A percentile compares a stretch with the other conserved stretches of the same genome.
These are phyloP conservation scores for Ptilodon capucinus DNA, from an alignment of 2,888 invertebrate genomes.

Conservation along the genomic window DNA sequence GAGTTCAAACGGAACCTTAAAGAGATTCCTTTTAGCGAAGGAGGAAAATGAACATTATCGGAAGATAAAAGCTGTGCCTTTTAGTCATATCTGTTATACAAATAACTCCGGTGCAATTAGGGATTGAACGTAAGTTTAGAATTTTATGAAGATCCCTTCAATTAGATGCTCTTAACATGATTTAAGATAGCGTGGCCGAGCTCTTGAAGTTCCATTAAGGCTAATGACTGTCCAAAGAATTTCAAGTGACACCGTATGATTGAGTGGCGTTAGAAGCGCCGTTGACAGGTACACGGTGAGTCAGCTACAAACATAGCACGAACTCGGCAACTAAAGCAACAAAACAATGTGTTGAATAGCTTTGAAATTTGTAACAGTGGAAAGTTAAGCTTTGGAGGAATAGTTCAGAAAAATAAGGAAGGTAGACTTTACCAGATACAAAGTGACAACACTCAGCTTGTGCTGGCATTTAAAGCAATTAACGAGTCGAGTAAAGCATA, in stretches of 20 bases:
- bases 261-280: slow-evolving; percentile 64
- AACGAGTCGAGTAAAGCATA: slow-evolving; percentile 42
- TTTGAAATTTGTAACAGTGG: slow-evolving; percentile 15
- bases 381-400: slow-evolving; percentile 9
- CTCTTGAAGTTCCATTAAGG: slow-evolving; percentile 69
- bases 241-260: slow-evolving; percentile 66
- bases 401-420: slow-evolving; percentile 10
- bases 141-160: slow-evolving; percentile 41
- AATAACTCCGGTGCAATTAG: slow-evolving; percentile 32
- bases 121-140: slow-evolving; percentile 32
- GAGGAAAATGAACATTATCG: slow-evolving; percentile 35
- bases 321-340: slow-evolving; percentile 39
- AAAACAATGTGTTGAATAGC: slow-evolving; percentile 26
- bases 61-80: slow-evolving; percentile 46
- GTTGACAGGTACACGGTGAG: slow-evolving; percentile 72
- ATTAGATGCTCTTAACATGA: slow-evolving; percentile 50
- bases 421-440: slow-evolving; percentile 20
- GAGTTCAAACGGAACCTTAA: slow-evolving; percentile 46
- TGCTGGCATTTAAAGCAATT: slow-evolving; percentile 43
- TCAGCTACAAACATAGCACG: slow-evolving; percentile 57
- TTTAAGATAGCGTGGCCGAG: slow-evolving; percentile 50
- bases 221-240: slow-evolving; percentile 68
- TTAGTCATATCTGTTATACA: slow-evolving; percentile 39
- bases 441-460: slow-evolving; percentile 31
- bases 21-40: slow-evolving; percentile 30